phyloP scores from a whole-genome alignment of 1,140 invertebrate genomes.

The Musca domestica region DNA sequence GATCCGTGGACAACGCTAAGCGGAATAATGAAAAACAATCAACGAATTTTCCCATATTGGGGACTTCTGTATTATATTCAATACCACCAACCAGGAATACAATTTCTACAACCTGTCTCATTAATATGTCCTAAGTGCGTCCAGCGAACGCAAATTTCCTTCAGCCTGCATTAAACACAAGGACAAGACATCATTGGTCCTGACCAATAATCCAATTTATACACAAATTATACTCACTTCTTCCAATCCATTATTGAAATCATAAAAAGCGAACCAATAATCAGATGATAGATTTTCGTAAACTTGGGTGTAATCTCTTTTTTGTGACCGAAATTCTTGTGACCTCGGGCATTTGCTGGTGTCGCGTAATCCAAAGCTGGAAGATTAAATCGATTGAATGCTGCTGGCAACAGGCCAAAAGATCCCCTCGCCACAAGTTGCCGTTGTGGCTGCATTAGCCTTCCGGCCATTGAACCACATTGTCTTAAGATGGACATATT shows the following conservation, averaged over 20 bases:
- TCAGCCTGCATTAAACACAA: no score
- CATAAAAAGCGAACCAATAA: slow-evolving; percentile 48
- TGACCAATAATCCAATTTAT: no score
- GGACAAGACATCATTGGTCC: no score
- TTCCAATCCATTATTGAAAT: slow-evolving; percentile 52
- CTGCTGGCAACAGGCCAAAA: background rate
- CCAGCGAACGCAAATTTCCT: no score
- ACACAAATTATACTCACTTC: slow-evolving; percentile 49
- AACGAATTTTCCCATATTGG: no score
- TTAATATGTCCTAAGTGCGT: no score
- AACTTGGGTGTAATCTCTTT: slow-evolving; percentile 43
- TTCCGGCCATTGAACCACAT: slow-evolving; percentile 20
- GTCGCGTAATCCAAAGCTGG: background rate
- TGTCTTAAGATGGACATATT: slow-evolving; percentile 27
- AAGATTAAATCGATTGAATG: background rate
- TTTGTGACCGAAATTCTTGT: slow-evolving; percentile 61
- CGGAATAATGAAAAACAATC: no score
- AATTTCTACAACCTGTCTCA: no score
- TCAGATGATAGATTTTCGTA: slow-evolving; percentile 52
- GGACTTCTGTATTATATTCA: no score
- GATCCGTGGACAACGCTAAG: no score
- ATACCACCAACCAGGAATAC: no score
- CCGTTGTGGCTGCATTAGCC: background rate
- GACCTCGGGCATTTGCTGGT: slow-evolving; percentile 33
- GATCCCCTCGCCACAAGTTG: background rate